Evolutionary conservation across 2,888 invertebrate genomes (phyloP), one percentile per base, ranked within the genome.

Genomic region (Pollenia amentaria): DNA sequence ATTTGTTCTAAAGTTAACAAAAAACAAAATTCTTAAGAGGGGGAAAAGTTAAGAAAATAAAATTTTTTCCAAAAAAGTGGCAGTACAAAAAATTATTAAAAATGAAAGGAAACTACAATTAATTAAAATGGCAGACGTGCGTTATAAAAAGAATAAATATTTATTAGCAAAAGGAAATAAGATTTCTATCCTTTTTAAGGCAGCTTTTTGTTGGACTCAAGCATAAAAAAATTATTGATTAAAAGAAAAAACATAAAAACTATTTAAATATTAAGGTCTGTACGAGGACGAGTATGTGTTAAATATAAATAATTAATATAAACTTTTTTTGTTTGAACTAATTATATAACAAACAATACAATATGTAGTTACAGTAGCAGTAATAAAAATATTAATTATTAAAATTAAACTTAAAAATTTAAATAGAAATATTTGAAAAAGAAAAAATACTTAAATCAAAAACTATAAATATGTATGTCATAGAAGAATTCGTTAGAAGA

Each of bases 131-230:
- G 81, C 81, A 81, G 72, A 57, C 46, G 53, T 72, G 16, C 1
- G 70, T 44, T 16, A 16, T 38, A 64, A 69, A 44, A 55, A 48
- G 51, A 80, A 60, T 16, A 51, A 73, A 57, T 69, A 82, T 64
- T 48, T 40, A 46, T 78, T 10, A 77, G 51, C 16, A 40, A 44
- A 14, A 44, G 40, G 21, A 77, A 83, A 14, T 69, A 6, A 48
- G 16, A 18, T 12, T 44, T 55, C 6, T 69, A 53, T 55, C 44
- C 16, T 62, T 70, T 72, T 48, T 48, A 55, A 78, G 84, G 84
- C 84, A 84, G 84, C 60, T 84, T 84, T 57, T 57, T 78, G 42
- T 70, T 73, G 21, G 38, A 73, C 73, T 53, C 11, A 65, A 29
- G 6, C 29, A 29, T 57, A 55, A 70, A 11, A 46, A 78, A 69